Percentiles rank a stretch among this genome's conserved stretches.
These are phyloP conservation scores for Neodon shergylaensis DNA, from an alignment of 2,113 vertebrate genomes.

Conservation along the genomic window DNA sequence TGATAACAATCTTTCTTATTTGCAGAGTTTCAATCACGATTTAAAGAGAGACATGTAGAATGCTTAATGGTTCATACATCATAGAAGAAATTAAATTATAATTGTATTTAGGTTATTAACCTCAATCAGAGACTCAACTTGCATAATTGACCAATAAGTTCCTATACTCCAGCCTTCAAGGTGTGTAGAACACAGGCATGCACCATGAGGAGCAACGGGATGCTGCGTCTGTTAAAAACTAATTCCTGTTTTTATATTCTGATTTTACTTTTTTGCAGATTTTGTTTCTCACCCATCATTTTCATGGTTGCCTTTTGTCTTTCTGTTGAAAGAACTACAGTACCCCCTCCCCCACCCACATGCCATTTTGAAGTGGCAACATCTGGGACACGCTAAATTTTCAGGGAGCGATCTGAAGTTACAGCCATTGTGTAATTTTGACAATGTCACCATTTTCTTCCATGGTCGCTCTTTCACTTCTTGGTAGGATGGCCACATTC, in stretches of 20 bases:
- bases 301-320: not conserved
- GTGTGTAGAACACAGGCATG: no score
- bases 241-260: not conserved
- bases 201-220: accelerated
- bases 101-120: not conserved
- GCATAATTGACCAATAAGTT: not conserved
- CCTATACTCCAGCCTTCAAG: not conserved
- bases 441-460: not conserved
- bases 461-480: not conserved
- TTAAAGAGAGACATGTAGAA: conserved; percentile 7
- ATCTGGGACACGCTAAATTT: not conserved
- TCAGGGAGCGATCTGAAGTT: not conserved
- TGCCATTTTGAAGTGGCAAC: not conserved
- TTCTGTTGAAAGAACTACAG: not conserved
- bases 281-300: not conserved
- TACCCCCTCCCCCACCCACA: not conserved
- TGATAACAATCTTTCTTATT: conserved; percentile 15
- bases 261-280: not conserved
- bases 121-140: not conserved
- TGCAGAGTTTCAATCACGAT: not conserved
- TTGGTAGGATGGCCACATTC: not conserved
- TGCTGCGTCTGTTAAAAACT: not conserved
- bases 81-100: not conserved
- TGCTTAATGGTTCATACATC: not conserved
- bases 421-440: not conserved